A percentile compares a stretch with the other conserved stretches of the same genome.
Conservation (phyloP, 1,140 invertebrate genomes). For the Heliconius himera region DNA sequence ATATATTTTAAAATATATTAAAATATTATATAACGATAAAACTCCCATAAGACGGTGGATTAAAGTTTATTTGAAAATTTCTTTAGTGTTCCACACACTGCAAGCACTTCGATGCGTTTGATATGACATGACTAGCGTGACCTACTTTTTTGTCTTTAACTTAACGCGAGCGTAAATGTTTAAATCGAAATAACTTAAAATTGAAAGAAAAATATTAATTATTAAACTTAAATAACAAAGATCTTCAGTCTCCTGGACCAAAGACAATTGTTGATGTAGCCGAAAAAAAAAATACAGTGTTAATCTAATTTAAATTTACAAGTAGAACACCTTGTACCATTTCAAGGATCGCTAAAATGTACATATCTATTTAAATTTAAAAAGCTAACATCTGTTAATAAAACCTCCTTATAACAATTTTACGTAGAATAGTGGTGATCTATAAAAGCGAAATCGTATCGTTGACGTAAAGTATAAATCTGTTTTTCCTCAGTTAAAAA, state of each 20-base stretch:
- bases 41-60: not conserved
- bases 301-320: no score
- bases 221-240: not conserved
- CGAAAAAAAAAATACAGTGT: no score
- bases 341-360: no score
- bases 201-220: not conserved
- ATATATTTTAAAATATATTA: no score
- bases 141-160: slow-evolving; percentile 9
- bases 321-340: no score
- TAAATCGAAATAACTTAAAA: not conserved
- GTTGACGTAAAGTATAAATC: not conserved
- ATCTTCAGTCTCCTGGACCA: no score
- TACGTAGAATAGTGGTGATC: not conserved
- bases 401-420: not conserved
- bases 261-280: no score
- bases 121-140: slow-evolving; percentile 9
- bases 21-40: not conserved
- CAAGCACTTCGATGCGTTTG: slow-evolving; percentile 8
- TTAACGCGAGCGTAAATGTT: not conserved
- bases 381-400: not conserved
- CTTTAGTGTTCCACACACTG: not conserved
- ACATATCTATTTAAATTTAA: no score
- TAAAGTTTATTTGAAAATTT: not conserved
- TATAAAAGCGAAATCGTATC: not conserved
- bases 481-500: not conserved